Conservation (phyloP, 2,888 invertebrate genomes). For the Eugnorisma glareosa region DNA sequence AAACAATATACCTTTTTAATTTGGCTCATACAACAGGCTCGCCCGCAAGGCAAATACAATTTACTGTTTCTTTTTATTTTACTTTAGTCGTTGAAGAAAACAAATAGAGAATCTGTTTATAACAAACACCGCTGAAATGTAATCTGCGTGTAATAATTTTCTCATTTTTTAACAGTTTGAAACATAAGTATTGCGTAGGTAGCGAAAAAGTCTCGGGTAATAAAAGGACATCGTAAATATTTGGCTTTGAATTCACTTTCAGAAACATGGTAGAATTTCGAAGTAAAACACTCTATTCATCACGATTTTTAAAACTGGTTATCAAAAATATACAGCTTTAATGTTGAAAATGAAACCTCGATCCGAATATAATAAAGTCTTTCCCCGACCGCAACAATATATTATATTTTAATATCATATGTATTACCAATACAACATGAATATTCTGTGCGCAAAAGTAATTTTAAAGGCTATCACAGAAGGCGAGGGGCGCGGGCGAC, state of each 20-base stretch:
- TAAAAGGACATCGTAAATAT: background rate
- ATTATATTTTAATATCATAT: constrained; percentile 56
- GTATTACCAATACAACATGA: constrained; percentile 70
- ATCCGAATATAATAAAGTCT: constrained; percentile 33
- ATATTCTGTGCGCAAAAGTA: constrained; percentile 81
- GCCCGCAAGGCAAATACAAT: constrained; percentile 59
- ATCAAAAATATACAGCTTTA: background rate
- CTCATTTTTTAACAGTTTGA: background rate
- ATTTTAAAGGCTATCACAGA: constrained; percentile 87
- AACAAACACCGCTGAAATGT: constrained; percentile 38
- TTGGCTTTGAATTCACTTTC: background rate
- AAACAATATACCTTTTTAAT: constrained; percentile 63
- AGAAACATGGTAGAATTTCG: background rate
- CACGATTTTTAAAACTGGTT: background rate
- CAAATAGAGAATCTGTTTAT: constrained; percentile 59
- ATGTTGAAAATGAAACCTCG: constrained; percentile 15
- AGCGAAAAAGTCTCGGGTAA: background rate
- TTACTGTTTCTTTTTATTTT: constrained; percentile 48
- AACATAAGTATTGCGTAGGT: constrained; percentile 8
- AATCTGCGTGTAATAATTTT: constrained; percentile 15
- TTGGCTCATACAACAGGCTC: constrained; percentile 63
- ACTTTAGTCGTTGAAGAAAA: constrained; percentile 58
- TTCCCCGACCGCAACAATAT: constrained; percentile 47
- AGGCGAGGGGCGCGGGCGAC: constrained; percentile 71
- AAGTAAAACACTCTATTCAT: background rate